A percentile compares a stretch with the other conserved stretches of the same genome.
Evolutionary conservation across 2,888 invertebrate species (phyloP).

Genomic region (Tinea trinotella): DNA sequence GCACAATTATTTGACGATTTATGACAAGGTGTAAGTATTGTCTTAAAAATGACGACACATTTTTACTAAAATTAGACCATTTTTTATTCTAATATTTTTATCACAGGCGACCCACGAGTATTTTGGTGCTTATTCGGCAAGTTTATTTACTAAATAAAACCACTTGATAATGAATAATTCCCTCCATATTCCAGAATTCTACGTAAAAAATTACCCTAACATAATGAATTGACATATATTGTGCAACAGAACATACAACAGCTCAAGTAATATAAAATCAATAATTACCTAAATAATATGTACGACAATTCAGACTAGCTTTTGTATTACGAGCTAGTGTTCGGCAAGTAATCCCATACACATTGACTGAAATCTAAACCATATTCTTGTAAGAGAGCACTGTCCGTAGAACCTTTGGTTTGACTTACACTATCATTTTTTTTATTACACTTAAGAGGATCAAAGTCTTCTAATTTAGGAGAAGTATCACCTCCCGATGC

Average conservation of each 20-base stretch:
- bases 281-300: neutral
- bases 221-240: too few relatives aligned
- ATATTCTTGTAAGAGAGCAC: conserved; percentile 80
- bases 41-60: too few relatives aligned
- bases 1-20: too few relatives aligned
- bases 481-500: conserved; percentile 41
- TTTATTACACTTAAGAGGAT: conserved; percentile 43
- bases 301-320: neutral
- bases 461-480: conserved; percentile 56
- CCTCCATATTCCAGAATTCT: too few relatives aligned
- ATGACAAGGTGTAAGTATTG: too few relatives aligned
- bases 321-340: conserved; percentile 1
- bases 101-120: too few relatives aligned
- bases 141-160: too few relatives aligned
- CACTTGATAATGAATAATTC: too few relatives aligned
- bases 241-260: neutral
- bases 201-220: too few relatives aligned
- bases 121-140: too few relatives aligned
- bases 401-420: conserved; percentile 65
- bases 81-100: too few relatives aligned
- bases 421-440: conserved; percentile 42
- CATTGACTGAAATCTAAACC: conserved; percentile 77
- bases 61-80: too few relatives aligned
- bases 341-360: conserved; percentile 30
- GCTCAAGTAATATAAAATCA: neutral